Conservation (phyloP, 1,140 invertebrate species). For the Drosophila funebris region DNA sequence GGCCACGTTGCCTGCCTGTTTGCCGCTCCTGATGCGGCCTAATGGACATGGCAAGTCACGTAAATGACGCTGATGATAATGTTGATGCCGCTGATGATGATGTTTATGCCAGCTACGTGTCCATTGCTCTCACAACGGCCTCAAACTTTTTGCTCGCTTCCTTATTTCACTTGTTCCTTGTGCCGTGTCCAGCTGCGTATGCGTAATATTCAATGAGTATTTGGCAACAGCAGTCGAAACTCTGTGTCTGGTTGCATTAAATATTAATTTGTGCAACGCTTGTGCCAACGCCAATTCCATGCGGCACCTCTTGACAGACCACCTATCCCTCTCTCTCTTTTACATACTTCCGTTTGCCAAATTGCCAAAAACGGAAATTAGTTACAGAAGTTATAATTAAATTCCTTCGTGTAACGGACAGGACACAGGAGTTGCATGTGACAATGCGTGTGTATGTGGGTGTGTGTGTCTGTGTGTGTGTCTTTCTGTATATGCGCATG, state of each 20-base stretch:
- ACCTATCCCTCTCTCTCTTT: neutral
- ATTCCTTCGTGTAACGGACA: constrained; percentile 61
- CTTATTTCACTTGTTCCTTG: neutral
- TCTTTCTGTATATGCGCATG: constrained; percentile 48
- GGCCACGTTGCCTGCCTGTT: constrained; percentile 39
- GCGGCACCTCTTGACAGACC: neutral
- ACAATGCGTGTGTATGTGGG: constrained; percentile 1
- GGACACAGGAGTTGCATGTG: constrained; percentile 35
- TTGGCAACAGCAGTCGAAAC: constrained; percentile 40
- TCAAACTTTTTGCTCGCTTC: constrained; percentile 18
- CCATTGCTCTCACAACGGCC: constrained; percentile 69
- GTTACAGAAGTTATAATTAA: constrained; percentile 81
- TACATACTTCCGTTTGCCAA: constrained; percentile 51
- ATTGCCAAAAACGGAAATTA: constrained; percentile 75
- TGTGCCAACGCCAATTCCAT: constrained; percentile 36
- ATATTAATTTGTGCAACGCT: constrained; percentile 72
- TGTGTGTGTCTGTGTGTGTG: neutral
- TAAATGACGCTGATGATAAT: constrained; percentile 69
- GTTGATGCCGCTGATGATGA: constrained; percentile 53
- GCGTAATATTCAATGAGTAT: constrained; percentile 73
- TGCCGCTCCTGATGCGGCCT: constrained; percentile 39
- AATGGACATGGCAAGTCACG: constrained; percentile 73
- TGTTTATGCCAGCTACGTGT: constrained; percentile 65
- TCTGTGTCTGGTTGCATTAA: constrained; percentile 61
- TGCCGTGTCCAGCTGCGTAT: constrained; percentile 44